Evolutionary conservation across 2,888 invertebrate species (phyloP).

Genomic region (Caenorhabditis drosophilae): DNA sequence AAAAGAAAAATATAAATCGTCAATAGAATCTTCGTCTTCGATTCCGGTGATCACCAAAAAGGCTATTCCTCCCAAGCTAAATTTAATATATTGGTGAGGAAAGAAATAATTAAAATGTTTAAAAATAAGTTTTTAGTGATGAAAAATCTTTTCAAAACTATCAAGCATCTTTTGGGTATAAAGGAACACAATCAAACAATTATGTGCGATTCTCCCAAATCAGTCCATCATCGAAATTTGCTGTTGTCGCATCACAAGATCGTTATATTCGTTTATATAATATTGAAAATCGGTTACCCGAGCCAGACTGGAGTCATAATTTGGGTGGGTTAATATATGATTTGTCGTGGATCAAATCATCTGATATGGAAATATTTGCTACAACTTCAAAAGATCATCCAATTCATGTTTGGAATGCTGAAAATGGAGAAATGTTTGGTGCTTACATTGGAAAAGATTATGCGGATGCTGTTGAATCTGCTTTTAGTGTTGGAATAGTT

Average conservation of each 20-base stretch:
- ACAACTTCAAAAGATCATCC: constrained; percentile 16
- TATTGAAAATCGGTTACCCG: neutral
- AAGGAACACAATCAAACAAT: constrained; percentile 10
- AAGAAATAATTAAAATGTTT: too few relatives aligned
- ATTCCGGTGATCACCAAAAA: constrained; percentile 1
- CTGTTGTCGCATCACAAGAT: constrained; percentile 27
- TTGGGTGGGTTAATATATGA: constrained; percentile 22
- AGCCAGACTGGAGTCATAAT: constrained; percentile 14
- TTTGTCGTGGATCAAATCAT: constrained; percentile 9
- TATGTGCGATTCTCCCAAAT: constrained; percentile 11
- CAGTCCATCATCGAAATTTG: constrained; percentile 1
- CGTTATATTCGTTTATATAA: constrained; percentile 15
- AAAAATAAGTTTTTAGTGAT: constrained; percentile 18
- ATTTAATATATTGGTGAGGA: too few relatives aligned
- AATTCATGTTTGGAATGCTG: constrained; percentile 24
- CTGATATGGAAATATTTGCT: constrained; percentile 6
- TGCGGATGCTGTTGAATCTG: constrained; percentile 24
- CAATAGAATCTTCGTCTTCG: neutral
- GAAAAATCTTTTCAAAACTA: constrained; percentile 11
- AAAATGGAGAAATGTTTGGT: constrained; percentile 6
- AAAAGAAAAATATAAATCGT: constrained; percentile 2
- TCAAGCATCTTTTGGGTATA: constrained; percentile 19
- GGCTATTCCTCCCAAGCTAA: neutral
- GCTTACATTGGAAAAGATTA: constrained; percentile 24
- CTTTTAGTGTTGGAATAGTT: constrained; percentile 8